Conservation (phyloP, 2,113 vertebrate genomes). For the Scopus umbretta region DNA sequence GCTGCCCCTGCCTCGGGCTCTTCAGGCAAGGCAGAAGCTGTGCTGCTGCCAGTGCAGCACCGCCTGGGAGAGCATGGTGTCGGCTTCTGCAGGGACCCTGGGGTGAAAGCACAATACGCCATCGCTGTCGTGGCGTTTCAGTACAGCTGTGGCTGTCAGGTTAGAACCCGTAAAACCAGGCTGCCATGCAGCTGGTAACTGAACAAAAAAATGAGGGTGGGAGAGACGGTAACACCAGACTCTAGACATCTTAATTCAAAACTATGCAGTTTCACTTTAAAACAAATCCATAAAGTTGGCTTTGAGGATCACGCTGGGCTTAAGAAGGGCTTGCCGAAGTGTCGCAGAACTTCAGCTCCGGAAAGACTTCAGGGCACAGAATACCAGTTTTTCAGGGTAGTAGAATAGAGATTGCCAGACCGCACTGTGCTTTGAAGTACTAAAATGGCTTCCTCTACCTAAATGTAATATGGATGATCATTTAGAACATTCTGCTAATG, state of each 20-base stretch:
- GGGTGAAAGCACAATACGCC: not conserved
- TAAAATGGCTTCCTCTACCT: slow-evolving; percentile 32
- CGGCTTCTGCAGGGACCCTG: not conserved
- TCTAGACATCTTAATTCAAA: not conserved
- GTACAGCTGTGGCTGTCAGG: not conserved
- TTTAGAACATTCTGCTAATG: not conserved
- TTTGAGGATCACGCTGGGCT: not conserved
- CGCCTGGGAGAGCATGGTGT: not conserved
- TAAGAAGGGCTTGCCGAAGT: not conserved
- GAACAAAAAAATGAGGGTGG: not conserved
- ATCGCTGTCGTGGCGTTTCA: accelerated
- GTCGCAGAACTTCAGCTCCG: not conserved
- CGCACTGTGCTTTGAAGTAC: not conserved
- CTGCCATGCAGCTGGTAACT: not conserved
- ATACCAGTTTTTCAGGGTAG: slow-evolving; percentile 4
- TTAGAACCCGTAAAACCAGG: not conserved
- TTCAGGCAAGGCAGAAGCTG: not conserved
- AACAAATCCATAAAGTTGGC: not conserved
- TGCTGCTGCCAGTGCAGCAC: not conserved
- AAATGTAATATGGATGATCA: not conserved
- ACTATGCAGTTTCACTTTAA: not conserved
- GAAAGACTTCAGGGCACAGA: not conserved
- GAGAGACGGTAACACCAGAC: not conserved
- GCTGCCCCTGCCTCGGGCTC: not conserved
- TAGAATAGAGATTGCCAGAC: not conserved